phyloP scores from a whole-genome alignment of 2,797 vertebrate species.

The Alauda arvensis region DNA sequence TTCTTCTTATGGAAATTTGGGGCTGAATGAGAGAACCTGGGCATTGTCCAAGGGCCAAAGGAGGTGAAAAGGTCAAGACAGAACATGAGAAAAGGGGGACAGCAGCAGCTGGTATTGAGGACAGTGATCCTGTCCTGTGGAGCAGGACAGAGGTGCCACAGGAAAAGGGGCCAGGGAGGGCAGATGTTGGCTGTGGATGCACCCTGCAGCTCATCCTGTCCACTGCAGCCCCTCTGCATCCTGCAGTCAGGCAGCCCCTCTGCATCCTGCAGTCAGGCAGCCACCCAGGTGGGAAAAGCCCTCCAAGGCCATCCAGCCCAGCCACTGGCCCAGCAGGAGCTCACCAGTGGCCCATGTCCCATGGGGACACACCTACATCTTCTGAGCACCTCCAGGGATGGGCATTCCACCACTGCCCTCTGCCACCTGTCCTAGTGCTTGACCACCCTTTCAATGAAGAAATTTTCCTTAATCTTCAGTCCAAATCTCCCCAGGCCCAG shows the following conservation, averaged over 20 bases:
- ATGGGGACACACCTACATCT: neutral
- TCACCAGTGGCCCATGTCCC: neutral
- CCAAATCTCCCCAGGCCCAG: rapidly evolving
- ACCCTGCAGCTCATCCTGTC: neutral
- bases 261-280: neutral
- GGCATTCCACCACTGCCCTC: neutral
- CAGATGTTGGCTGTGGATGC: neutral
- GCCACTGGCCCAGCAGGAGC: neutral
- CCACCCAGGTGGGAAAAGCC: neutral
- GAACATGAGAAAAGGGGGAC: neutral
- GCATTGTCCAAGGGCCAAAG: neutral
- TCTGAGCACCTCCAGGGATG: neutral
- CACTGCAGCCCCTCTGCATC: too few species aligned
- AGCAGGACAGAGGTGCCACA: neutral
- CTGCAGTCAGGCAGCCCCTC: neutral
- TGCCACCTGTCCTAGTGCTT: neutral
- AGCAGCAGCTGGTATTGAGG: neutral
- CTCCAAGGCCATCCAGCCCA: neutral
- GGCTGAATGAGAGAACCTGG: neutral
- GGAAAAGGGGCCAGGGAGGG: neutral
- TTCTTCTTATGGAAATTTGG: neutral
- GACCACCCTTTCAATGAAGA: neutral
- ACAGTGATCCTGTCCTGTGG: neutral
- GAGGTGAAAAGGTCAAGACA: neutral
- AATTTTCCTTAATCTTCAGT: rapidly evolving